Base-by-base conservation (phyloP, 2,797 vertebrate species). In the Atherinosoma microstoma region DNA sequence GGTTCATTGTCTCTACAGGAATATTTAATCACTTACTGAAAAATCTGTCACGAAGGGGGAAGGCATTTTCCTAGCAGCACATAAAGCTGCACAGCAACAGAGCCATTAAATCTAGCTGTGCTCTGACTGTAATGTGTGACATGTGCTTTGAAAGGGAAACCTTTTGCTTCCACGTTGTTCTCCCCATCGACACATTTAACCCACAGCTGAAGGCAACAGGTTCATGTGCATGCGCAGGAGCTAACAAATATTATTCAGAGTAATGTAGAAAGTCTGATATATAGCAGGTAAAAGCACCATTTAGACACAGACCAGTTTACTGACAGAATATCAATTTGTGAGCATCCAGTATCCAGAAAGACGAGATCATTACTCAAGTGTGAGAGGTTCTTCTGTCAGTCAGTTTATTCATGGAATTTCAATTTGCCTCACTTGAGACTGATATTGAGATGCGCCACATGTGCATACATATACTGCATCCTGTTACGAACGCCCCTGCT, bases 321-420 rank as follows among this genome's bases (percentile, higher is more conserved):
- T 79, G 67, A 61, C 72, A 58, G 70, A 76, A 76, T 84, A 70
- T 85, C 74, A 79, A 79, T 79, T 61, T 71, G 54, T 60, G 56
- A 64, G 57, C 40, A 16, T 49, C 56, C 47, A 71, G 47, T 47
- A 58, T 12, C 0, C 15, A 0, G n/a, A 18, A 56, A 73, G 70
- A 73, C 76, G 70, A 86, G 84, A 80, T 82, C 57, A 12, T 80
- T 72, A 67, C 62, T 84, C 36, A 70, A 69, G 67, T 75, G 73
- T 8, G 22, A 57, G 72, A 64, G 56, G 42, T 65, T 78, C 77
- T 86, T 35, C 78, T 64, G 61, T 78, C 59, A 67, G 64, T 67
- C 73, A 58, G 63, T 76, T 75, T 83, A 78, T 84, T 88, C 76
- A 36, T 63, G n/a, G 76, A 49, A 84, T 82, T 79, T 80, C 22